These are phyloP conservation scores for Eubucco bourcierii DNA, from an alignment of 2,113 vertebrate genomes.

Conservation along the genomic window DNA sequence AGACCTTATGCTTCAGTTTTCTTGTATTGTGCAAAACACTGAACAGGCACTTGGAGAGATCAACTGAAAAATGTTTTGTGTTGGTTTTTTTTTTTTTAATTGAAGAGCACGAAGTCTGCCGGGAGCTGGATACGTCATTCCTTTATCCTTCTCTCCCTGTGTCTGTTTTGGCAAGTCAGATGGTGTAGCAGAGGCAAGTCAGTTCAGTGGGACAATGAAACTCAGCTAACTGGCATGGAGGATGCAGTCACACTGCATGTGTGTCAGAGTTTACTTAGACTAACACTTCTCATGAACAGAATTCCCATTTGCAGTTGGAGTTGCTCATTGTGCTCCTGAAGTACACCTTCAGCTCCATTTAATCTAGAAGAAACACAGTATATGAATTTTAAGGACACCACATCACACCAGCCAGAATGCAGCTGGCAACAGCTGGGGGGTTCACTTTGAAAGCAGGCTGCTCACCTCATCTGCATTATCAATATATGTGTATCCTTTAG, in stretches of 20 bases:
- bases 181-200: background rate
- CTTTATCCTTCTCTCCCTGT: fast-evolving
- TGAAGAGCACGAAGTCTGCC: background rate
- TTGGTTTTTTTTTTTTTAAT: background rate
- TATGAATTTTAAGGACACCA: background rate
- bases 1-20: background rate
- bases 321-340: background rate
- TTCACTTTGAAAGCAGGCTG: background rate
- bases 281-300: background rate
- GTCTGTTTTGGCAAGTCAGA: background rate
- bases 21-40: background rate
- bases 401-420: background rate
- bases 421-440: background rate
- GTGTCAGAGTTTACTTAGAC: background rate
- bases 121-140: background rate
- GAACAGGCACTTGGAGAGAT: background rate
- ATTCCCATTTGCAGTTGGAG: background rate
- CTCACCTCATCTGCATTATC: background rate
- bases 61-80: background rate
- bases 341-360: background rate
- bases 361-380: background rate
- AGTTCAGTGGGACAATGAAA: background rate
- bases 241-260: background rate
- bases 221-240: fast-evolving
- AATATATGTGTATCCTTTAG: background rate